A percentile compares a stretch with the other conserved stretches of the same genome.
These are phyloP conservation scores for Augochlorella aurata DNA, from an alignment of 2,888 invertebrate species.

Conservation along the genomic window DNA sequence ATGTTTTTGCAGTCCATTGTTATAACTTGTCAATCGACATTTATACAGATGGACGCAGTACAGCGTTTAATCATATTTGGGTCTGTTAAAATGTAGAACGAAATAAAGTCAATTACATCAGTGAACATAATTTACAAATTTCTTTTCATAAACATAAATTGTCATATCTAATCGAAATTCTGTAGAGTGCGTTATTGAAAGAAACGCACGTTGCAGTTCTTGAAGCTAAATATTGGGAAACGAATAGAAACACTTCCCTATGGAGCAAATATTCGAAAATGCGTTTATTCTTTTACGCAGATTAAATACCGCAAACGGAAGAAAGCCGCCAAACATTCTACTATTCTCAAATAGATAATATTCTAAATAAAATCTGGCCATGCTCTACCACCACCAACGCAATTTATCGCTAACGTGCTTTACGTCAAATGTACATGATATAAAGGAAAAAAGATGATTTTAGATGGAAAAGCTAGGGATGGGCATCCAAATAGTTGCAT, in stretches of 20 bases:
- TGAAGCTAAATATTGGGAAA: slow-evolving; percentile 22
- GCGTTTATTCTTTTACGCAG: slow-evolving; percentile 29
- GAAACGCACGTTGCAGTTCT: slow-evolving; percentile 10
- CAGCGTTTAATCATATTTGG: slow-evolving; percentile 41
- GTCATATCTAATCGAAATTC: slow-evolving; percentile 14
- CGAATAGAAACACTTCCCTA: slow-evolving; percentile 23
- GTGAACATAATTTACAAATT: slow-evolving; percentile 15
- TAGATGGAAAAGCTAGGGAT: slow-evolving; percentile 14
- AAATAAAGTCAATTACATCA: slow-evolving; percentile 14
- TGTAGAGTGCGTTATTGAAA: slow-evolving; percentile 1
- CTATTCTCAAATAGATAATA: slow-evolving; percentile 16
- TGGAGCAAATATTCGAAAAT: slow-evolving; percentile 30
- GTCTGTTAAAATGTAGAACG: slow-evolving; percentile 20
- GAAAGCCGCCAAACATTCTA: slow-evolving; percentile 21
- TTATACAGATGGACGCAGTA: slow-evolving; percentile 21
- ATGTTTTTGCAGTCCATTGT: slow-evolving; percentile 18
- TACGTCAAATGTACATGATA: slow-evolving; percentile 38
- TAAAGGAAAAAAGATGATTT: slow-evolving; percentile 27
- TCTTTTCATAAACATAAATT: not conserved
- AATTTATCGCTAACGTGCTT: slow-evolving; percentile 38
- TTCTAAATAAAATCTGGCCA: slow-evolving; percentile 30
- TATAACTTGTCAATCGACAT: not conserved
- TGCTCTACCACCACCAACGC: slow-evolving; percentile 64
- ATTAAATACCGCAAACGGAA: slow-evolving; percentile 11
- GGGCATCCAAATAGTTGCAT: slow-evolving; percentile 19